phyloP scores from a whole-genome alignment of 2,888 invertebrate genomes.

The Junonia oenone region DNA sequence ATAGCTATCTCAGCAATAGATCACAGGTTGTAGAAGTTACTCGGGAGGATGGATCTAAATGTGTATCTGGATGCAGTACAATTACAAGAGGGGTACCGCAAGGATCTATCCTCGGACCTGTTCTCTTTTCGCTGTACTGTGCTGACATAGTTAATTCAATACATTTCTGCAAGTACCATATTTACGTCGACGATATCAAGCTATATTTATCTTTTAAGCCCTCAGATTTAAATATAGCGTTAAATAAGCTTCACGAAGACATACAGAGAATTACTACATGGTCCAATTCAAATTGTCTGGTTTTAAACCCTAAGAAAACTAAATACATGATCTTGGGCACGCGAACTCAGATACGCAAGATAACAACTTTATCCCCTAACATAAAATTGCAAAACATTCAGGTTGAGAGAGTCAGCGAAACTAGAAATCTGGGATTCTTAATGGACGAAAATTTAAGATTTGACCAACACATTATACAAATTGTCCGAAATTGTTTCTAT shows the following conservation, averaged over 20 bases:
- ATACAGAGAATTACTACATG: not conserved
- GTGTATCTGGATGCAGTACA: not conserved
- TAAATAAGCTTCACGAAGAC: not conserved
- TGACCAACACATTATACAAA: not conserved
- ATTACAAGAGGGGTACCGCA: not conserved
- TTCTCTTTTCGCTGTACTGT: not conserved
- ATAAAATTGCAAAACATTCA: not conserved
- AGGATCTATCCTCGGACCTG: not conserved
- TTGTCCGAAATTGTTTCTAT: constrained; percentile 6
- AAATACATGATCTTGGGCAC: not conserved
- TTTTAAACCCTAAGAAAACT: not conserved
- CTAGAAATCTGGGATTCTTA: constrained; percentile 4
- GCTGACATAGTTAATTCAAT: not conserved
- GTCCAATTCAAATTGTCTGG: not conserved
- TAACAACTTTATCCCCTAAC: not conserved
- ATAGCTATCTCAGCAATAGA: too few species aligned
- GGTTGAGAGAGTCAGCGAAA: not conserved
- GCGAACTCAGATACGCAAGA: not conserved
- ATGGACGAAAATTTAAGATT: constrained; percentile 6
- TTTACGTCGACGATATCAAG: not conserved
- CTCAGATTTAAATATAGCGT: not conserved
- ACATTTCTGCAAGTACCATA: not conserved
- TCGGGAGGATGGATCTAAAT: not conserved
- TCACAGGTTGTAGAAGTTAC: not conserved
- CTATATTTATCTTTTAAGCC: not conserved